Evolutionary conservation across 1,140 invertebrate species (phyloP).

Genomic region (Brachionus asplanchnoidis): DNA sequence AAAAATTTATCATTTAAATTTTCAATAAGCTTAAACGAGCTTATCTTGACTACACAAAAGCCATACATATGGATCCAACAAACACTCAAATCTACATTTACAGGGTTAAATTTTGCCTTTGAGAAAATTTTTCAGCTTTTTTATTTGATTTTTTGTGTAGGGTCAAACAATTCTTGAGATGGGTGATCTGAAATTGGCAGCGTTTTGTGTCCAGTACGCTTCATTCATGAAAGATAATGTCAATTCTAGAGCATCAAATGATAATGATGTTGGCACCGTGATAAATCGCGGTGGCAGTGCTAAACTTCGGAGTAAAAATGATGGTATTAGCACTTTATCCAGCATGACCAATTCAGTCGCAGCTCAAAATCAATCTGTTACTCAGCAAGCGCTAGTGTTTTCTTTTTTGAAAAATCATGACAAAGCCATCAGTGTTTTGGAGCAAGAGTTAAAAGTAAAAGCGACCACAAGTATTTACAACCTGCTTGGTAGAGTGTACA

Average conservation of each 20-base stretch:
- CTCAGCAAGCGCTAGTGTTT: constrained; percentile 55
- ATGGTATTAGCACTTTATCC: neutral
- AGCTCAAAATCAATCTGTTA: constrained; percentile 48
- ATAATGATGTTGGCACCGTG: neutral
- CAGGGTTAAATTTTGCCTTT: neutral
- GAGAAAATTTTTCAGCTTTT: neutral
- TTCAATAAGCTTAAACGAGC: constrained; percentile 50
- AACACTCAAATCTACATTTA: constrained; percentile 27
- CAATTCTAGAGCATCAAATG: neutral
- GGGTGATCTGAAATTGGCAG: constrained; percentile 52
- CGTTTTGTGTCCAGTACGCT: constrained; percentile 53
- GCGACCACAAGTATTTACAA: constrained; percentile 50
- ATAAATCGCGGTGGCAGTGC: constrained; percentile 30
- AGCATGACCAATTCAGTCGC: neutral
- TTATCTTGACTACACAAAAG: constrained; percentile 52
- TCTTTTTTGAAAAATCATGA: constrained; percentile 57
- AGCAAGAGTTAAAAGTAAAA: constrained; percentile 47
- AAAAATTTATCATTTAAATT: neutral
- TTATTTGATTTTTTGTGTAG: constrained; percentile 44
- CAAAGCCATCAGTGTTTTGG: constrained; percentile 53
- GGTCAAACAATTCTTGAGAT: constrained; percentile 53
- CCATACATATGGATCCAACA: constrained; percentile 39
- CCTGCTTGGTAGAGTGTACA: constrained; percentile 55
- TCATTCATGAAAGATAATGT: constrained; percentile 28
- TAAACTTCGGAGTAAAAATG: constrained; percentile 44